Base-by-base conservation (phyloP, 2,797 vertebrate species). In the Buceros bicornis region DNA sequence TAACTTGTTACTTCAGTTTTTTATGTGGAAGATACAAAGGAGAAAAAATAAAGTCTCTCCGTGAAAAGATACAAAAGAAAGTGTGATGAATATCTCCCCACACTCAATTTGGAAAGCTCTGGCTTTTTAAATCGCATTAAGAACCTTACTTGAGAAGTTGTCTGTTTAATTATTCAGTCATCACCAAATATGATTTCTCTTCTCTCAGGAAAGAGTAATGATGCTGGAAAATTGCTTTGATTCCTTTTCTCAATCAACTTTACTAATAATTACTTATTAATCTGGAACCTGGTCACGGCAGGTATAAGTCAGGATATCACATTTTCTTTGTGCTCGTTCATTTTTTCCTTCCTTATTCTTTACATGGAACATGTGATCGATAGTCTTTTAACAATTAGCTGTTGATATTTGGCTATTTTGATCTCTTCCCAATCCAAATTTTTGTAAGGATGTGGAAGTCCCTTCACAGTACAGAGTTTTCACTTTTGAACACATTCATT, bases 281-380 rank as follows among this genome's bases (percentile, higher is more conserved):
- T 50, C 28, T 66, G 24, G 78, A 88, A 35, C 3, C 13, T n/a
- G 6, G 11, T 58, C 31, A 71, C n/a, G 16, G 3, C 14, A 79
- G 33, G 33, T 33, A 33, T 33, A 33, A 33, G 33, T 33, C 33
- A 33, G 33, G 33, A 33, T 33, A 29, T 7, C 3, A 40, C 62
- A 29, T 53, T 71, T 70, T 37, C 18, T 48, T 53, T 42, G 31
- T 48, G 1, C 7, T 70, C 40, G 26, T 64, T 53, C 5, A 3
- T 56, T 26, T 71, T 43, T 42, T 50, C 1, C 24, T 82, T 74
- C 7, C 57, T 91, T 66, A 43, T 74, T 93, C 42, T 79, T 70
- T 66, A 40, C 8, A 13, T 48, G 13, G 8, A 72, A 50, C 3
- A 2, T 0, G 0, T 37, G 24, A 72, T 42, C 1, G 1, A 54